Conservation (phyloP, 1,140 invertebrate genomes). For the Nymphalis io region DNA sequence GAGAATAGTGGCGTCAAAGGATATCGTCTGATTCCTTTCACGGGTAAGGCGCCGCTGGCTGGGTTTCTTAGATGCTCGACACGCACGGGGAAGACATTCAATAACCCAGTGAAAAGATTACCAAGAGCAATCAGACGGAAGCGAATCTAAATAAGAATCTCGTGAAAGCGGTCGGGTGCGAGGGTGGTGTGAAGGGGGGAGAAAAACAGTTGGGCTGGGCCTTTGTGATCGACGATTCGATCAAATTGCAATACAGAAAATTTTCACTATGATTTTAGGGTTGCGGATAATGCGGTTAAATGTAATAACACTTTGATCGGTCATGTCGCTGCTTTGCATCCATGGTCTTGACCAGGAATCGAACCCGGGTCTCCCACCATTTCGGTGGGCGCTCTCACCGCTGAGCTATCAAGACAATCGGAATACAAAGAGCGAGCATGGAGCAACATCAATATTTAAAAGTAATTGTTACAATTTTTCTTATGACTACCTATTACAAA, state of each 20-base stretch:
- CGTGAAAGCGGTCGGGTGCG: constrained; percentile 68
- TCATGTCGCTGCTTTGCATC: constrained; percentile 50
- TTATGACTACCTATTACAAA: constrained; percentile 20
- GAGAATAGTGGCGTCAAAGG: constrained; percentile 59
- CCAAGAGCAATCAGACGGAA: constrained; percentile 80
- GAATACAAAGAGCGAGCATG: constrained; percentile 46
- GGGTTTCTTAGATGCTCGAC: constrained; percentile 62
- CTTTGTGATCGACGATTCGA: constrained; percentile 75
- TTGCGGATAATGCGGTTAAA: constrained; percentile 50
- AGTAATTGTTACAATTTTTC: constrained; percentile 10
- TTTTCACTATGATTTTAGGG: constrained; percentile 63
- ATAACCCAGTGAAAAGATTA: constrained; percentile 80
- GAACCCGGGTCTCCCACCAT: constrained; percentile 76
- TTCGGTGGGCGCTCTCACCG: constrained; percentile 73
- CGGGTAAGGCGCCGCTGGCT: constrained; percentile 44
- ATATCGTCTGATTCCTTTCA: constrained; percentile 62
- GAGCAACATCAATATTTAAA: constrained; percentile 1
- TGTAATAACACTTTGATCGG: constrained; percentile 35
- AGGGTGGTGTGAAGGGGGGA: constrained; percentile 55
- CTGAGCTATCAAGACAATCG: constrained; percentile 80
- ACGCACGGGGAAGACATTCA: constrained; percentile 78
- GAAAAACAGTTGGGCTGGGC: constrained; percentile 70
- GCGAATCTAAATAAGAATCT: constrained; percentile 81
- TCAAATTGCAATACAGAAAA: constrained; percentile 70
- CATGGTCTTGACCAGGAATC: constrained; percentile 78